Base-by-base conservation (phyloP, 2,113 vertebrate genomes). In the Myrmecophaga tridactyla region DNA sequence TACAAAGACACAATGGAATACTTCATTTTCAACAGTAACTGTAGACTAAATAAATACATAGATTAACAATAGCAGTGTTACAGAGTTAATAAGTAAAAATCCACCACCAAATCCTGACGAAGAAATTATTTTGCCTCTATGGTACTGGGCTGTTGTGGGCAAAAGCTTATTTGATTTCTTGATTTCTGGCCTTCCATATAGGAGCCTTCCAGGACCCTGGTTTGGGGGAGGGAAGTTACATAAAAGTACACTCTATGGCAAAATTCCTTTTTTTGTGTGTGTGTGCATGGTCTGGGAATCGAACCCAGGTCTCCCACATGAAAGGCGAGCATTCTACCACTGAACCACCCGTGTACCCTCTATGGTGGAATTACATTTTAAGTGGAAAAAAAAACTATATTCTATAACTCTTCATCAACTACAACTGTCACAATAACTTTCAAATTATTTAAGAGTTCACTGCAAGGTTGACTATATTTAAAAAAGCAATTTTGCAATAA, bases 141-240 rank as follows among this genome's bases (percentile, higher is more conserved):
- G n/a, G 39, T 7, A 27, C 43, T 96, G 6, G 86, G 81, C 34
- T 6, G 1, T 78, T 56, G 93, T 34, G 20, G 73, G 34, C 36
- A 94, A 60, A 92, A 97, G 94, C 62, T 46, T 76, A 83, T 39
- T 97, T 97, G 73, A 96, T 93, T 95, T 89, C 92, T 97, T 97
- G 78, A 96, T 94, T 95, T 89, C 92, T 94, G 65, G 46, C 23
- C 56, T 67, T 95, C 65, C 31, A 86, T 58, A 62, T 84, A 84
- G 70, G 81, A 9, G 60, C 36, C 12, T 81, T 96, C 84, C 39
- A 70, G 65, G 93, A 96, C 4, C 15, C 83, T 77, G 65, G 4
- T 69, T 43, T 69, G 65, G 89, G 18, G 27, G 43, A 96, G 72
- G 83, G 25, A 80, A 62, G 60, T 87, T 90, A 92, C 72, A 89